Percentiles rank a stretch among this genome's conserved stretches.
These are phyloP conservation scores for Tetramorium bicarinatum DNA, from an alignment of 2,888 invertebrate species.

Conservation along the genomic window DNA sequence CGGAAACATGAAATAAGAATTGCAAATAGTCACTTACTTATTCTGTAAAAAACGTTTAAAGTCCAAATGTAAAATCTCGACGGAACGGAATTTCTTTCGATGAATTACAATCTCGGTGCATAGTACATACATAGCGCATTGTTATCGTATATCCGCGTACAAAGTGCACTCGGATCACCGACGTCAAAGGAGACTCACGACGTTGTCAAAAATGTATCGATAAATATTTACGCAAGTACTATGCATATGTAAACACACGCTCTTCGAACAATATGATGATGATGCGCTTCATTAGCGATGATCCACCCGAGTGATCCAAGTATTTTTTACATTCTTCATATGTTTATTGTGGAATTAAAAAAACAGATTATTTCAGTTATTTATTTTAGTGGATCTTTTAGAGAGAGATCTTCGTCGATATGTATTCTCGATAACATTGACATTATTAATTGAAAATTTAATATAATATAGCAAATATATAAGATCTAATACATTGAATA, in stretches of 20 bases:
- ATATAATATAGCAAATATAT: not conserved
- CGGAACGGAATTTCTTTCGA: not conserved
- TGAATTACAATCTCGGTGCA: not conserved
- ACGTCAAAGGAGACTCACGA: conserved; percentile 17
- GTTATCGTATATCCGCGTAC: conserved; percentile 12
- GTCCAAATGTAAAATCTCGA: not conserved
- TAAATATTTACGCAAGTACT: conserved; percentile 23
- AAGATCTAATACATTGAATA: not conserved
- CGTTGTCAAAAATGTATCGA: conserved; percentile 25
- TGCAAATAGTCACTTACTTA: not conserved
- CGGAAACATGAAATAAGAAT: not conserved
- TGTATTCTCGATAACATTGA: not conserved
- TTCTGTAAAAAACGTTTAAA: conserved; percentile 24
- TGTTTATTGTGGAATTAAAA: not conserved
- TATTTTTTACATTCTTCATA: not conserved
- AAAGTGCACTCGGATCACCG: conserved; percentile 32
- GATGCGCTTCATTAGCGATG: conserved; percentile 11
- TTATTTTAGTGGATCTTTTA: not conserved
- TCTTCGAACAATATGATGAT: not conserved
- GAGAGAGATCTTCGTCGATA: not conserved
- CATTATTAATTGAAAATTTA: not conserved
- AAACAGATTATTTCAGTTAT: not conserved
- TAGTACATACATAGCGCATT: not conserved
- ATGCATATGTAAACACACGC: not conserved
- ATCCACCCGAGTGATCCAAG: not conserved